Conservation (phyloP, 2,113 vertebrate species). For the Myotis davidii region DNA sequence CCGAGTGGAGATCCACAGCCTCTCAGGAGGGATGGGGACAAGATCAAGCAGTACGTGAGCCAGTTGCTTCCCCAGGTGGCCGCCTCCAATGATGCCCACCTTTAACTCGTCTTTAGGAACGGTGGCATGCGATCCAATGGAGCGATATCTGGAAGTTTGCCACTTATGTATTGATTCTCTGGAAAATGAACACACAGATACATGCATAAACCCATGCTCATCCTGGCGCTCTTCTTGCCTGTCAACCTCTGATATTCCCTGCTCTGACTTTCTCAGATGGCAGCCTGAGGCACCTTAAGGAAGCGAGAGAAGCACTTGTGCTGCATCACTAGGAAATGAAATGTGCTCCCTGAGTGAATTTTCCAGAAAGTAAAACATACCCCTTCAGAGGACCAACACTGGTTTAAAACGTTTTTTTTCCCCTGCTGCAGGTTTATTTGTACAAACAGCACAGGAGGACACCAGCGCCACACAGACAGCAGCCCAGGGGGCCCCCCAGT, state of each 20-base stretch:
- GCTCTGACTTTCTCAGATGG: background rate
- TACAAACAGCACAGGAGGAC: too few species aligned
- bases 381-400: background rate
- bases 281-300: background rate
- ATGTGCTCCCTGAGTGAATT: background rate
- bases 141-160: too few species aligned
- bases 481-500: too few species aligned
- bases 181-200: background rate
- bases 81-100: conserved; percentile 86
- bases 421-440: too few species aligned
- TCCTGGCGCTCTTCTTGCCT: background rate
- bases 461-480: too few species aligned
- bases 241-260: background rate
- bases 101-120: conserved; percentile 5
- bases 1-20: conserved; percentile 85
- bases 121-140: accelerated
- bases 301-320: background rate
- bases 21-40: conserved; percentile 69
- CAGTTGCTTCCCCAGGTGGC: conserved; percentile 87
- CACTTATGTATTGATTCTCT: background rate
- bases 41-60: conserved; percentile 71
- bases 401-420: background rate
- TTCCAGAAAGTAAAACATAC: background rate
- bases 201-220: background rate
- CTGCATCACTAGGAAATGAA: background rate